Percentiles rank a stretch among this genome's conserved stretches.
Evolutionary conservation across 1,140 invertebrate genomes (phyloP).

Genomic region (Pristionchus pacificus): DNA sequence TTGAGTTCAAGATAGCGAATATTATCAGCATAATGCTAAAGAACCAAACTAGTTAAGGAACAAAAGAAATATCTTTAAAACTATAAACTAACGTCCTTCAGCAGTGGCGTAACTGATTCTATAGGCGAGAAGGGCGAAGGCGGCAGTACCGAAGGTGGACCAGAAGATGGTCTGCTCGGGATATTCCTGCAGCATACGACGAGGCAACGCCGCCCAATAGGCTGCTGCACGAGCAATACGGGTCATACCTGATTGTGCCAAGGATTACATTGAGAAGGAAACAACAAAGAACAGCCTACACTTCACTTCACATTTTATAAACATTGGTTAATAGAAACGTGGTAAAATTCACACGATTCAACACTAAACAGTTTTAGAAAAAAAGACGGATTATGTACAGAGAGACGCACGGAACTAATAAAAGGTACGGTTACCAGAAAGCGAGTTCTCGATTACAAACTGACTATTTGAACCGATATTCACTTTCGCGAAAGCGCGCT

Average conservation of each 20-base stretch:
- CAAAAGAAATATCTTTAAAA: slow-evolving; percentile 5
- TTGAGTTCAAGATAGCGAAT: not conserved
- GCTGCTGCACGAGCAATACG: not conserved
- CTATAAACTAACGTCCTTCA: slow-evolving; percentile 17
- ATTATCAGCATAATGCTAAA: not conserved
- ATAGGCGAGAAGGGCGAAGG: slow-evolving; percentile 22
- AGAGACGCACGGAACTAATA: too few species aligned
- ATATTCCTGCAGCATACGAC: not conserved
- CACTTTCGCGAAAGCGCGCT: too few species aligned
- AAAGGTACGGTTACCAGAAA: too few species aligned
- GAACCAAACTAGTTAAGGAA: not conserved
- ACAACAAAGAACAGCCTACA: too few species aligned
- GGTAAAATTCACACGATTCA: too few species aligned
- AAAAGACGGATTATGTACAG: too few species aligned
- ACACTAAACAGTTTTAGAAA: too few species aligned
- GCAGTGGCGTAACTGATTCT: slow-evolving; percentile 30
- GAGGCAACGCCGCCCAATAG: not conserved
- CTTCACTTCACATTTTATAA: too few species aligned
- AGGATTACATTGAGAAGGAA: not conserved
- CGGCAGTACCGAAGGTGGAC: slow-evolving; percentile 36
- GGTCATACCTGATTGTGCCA: not conserved
- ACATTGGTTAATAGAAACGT: too few species aligned
- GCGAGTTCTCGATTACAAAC: too few species aligned
- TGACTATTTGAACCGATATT: too few species aligned
- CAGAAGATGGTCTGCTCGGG: slow-evolving; percentile 25